Evolutionary conservation across 2,113 vertebrate species (phyloP).

Genomic region (Bettongia penicillata): DNA sequence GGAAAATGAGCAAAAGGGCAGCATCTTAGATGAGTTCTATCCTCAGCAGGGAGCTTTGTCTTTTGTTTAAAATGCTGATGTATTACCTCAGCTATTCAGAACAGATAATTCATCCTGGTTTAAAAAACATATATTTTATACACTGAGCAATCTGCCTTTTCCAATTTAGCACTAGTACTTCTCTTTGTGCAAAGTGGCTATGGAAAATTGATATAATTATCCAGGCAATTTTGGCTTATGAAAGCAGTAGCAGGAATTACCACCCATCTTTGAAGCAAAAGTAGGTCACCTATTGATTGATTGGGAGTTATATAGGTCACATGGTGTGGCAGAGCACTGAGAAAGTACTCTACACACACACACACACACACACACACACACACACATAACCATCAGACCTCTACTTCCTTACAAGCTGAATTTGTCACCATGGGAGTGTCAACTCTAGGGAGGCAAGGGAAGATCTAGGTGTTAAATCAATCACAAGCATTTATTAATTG

Average conservation of each 20-base stretch:
- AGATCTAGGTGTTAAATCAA: neutral
- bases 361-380: neutral
- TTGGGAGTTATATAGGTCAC: neutral
- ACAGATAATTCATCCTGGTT: neutral
- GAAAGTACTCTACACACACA: neutral
- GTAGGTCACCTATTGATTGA: neutral
- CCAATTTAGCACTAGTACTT: neutral
- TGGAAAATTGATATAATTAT: neutral
- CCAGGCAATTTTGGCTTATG: neutral
- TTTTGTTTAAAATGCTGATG: conserved; percentile 33
- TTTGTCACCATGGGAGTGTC: neutral
- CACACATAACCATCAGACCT: neutral
- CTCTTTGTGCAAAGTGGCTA: neutral
- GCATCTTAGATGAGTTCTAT: neutral
- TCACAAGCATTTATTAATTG: neutral
- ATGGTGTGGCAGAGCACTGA: neutral
- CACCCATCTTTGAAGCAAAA: neutral
- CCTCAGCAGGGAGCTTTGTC: neutral
- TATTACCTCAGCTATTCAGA: neutral
- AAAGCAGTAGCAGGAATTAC: neutral
- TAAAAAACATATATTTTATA: neutral
- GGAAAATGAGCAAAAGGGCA: conserved; percentile 18
- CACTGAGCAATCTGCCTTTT: neutral
- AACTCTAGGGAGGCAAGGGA: neutral
- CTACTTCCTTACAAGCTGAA: neutral